phyloP scores from a whole-genome alignment of 1,140 invertebrate genomes.

The Pteromalus puparum region DNA sequence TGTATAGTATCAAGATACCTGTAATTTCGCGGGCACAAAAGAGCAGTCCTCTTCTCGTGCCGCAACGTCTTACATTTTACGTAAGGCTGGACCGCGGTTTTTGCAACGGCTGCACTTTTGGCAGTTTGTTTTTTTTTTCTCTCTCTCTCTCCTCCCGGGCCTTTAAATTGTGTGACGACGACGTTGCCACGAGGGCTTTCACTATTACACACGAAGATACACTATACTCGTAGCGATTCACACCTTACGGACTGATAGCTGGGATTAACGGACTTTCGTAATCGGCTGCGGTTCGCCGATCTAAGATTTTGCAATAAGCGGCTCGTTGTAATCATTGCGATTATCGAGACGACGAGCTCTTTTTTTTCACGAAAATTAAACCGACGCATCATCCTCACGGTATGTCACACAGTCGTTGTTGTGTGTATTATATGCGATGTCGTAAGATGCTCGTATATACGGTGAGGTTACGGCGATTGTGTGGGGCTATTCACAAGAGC shows the following conservation, averaged over 20 bases:
- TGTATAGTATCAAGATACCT: neutral
- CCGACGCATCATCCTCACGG: neutral
- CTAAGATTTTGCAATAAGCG: neutral
- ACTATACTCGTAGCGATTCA: neutral
- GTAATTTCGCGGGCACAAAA: conserved; percentile 3
- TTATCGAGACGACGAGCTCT: neutral
- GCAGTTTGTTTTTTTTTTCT: neutral
- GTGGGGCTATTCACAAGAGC: neutral
- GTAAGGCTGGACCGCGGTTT: neutral
- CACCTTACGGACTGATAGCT: neutral
- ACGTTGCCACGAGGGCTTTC: neutral
- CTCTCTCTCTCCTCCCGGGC: too few species aligned
- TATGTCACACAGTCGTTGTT: neutral
- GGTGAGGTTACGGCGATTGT: neutral
- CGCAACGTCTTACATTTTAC: neutral
- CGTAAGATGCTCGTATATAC: neutral
- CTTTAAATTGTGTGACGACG: neutral
- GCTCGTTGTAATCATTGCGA: neutral
- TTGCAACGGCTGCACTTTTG: neutral
- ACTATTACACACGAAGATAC: neutral
- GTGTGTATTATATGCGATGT: neutral
- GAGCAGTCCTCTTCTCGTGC: too few species aligned
- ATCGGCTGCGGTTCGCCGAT: neutral
- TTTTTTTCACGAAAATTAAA: neutral
- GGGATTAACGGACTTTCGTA: neutral